Conservation (phyloP, 1,140 invertebrate genomes). For the Lysiphlebus fabarum region DNA sequence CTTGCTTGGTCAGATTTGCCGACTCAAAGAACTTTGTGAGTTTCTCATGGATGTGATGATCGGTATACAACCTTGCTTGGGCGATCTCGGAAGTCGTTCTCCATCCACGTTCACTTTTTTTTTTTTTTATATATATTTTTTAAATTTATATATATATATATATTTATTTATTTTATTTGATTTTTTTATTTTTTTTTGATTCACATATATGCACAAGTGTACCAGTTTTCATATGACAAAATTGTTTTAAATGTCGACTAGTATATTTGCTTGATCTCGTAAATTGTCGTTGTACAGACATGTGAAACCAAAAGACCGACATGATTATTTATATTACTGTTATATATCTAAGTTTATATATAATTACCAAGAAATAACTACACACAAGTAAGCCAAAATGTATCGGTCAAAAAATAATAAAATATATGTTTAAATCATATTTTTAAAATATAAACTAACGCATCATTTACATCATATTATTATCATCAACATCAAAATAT, state of each 20-base stretch:
- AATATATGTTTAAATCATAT: not conserved
- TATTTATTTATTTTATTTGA: no score
- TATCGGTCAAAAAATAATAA: constrained; percentile 28
- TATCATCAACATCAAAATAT: no score
- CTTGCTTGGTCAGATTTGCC: constrained; percentile 1
- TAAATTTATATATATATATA: constrained; percentile 12
- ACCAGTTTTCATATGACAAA: no score
- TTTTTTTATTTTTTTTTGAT: constrained; percentile 9
- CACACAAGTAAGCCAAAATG: constrained; percentile 26
- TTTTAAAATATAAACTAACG: constrained; percentile 7
- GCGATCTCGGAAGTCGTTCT: constrained; percentile 10
- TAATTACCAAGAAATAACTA: constrained; percentile 48
- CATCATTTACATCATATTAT: no score
- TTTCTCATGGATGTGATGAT: constrained; percentile 23
- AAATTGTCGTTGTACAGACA: constrained; percentile 40
- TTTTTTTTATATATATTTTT: constrained; percentile 8
- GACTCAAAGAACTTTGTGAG: not conserved
- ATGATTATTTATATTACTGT: constrained; percentile 39
- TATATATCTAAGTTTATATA: constrained; percentile 44
- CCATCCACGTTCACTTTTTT: constrained; percentile 15
- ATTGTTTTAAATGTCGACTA: constrained; percentile 29
- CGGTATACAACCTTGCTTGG: constrained; percentile 24
- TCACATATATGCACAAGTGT: not conserved
- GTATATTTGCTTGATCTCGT: constrained; percentile 40
- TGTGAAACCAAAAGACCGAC: constrained; percentile 12